Percentiles rank a stretch among this genome's conserved stretches.
phyloP scores from a whole-genome alignment of 1,140 invertebrate genomes.

The Zaprionus taronus region DNA sequence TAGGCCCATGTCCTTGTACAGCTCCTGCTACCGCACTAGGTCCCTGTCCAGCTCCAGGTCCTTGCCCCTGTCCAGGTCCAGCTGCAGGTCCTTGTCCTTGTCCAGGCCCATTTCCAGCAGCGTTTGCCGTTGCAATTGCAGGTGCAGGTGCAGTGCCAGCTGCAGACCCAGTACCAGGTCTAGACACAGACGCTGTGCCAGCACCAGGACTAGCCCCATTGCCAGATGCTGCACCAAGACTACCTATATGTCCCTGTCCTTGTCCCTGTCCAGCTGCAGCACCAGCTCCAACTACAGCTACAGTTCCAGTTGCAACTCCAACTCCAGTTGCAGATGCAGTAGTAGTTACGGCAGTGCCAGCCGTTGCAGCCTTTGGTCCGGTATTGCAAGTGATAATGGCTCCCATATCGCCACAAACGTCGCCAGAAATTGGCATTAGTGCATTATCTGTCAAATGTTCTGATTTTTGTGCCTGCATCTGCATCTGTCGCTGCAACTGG shows the following conservation, averaged over 20 bases:
- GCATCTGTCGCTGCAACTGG: conserved; percentile 53
- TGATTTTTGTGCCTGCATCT: conserved; percentile 41
- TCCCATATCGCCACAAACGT: conserved; percentile 65
- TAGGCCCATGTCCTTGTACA: background rate
- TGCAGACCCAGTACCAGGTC: background rate
- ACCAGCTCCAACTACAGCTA: background rate
- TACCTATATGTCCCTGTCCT: background rate
- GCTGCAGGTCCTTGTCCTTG: background rate
- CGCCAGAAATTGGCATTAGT: conserved; percentile 42
- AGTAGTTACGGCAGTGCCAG: background rate
- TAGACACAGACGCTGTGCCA: background rate
- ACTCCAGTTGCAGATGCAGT: conserved; percentile 15
- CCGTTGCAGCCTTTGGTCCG: conserved; percentile 33
- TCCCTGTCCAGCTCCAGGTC: conserved; percentile 1
- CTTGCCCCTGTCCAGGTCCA: background rate
- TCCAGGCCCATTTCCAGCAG: conserved; percentile 19
- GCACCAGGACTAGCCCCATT: conserved; percentile 14
- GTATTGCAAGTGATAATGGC: conserved; percentile 56
- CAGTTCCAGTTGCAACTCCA: background rate
- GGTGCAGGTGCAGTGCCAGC: background rate
- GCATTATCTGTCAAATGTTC: conserved; percentile 59
- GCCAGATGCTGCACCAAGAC: too few species aligned
- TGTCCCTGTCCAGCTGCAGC: background rate
- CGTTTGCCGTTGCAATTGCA: background rate
- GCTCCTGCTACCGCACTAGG: background rate